phyloP scores from a whole-genome alignment of 2,888 invertebrate species.

The Morpho helenor region DNA sequence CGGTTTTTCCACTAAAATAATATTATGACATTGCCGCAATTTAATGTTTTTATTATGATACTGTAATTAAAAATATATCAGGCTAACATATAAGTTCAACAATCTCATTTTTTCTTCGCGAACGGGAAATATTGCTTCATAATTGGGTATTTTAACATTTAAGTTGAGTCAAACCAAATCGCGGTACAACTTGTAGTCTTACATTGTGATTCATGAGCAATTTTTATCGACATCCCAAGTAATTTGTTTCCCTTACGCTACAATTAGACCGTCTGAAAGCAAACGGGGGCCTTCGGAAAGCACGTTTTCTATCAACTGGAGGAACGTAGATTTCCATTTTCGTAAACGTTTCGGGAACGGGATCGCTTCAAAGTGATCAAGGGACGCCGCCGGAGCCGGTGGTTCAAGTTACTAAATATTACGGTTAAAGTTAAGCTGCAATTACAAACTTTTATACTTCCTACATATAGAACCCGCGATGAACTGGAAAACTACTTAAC shows the following conservation, averaged over 20 bases:
- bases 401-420: slow-evolving; percentile 6
- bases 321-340: slow-evolving; percentile 27
- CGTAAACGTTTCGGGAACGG: slow-evolving; percentile 24
- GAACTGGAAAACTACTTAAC: too few relatives aligned
- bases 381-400: slow-evolving; percentile 13
- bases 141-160: too few relatives aligned
- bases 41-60: too few relatives aligned
- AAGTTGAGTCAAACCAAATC: too few relatives aligned
- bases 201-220: neutral
- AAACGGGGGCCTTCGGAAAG: slow-evolving; percentile 24
- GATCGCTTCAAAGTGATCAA: slow-evolving; percentile 20
- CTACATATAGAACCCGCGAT: too few relatives aligned
- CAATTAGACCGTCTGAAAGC: slow-evolving; percentile 7
- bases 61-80: too few relatives aligned
- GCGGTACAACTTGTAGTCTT: too few relatives aligned
- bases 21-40: too few relatives aligned
- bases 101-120: too few relatives aligned
- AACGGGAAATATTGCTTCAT: too few relatives aligned
- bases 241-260: slow-evolving; percentile 2
- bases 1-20: too few relatives aligned
- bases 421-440: neutral
- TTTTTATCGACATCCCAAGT: slow-evolving; percentile 3
- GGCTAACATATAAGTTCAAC: too few relatives aligned
- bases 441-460: neutral
- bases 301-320: slow-evolving; percentile 39